Evolutionary conservation across 2,888 invertebrate species (phyloP).

Genomic region (Agriopis marginaria): DNA sequence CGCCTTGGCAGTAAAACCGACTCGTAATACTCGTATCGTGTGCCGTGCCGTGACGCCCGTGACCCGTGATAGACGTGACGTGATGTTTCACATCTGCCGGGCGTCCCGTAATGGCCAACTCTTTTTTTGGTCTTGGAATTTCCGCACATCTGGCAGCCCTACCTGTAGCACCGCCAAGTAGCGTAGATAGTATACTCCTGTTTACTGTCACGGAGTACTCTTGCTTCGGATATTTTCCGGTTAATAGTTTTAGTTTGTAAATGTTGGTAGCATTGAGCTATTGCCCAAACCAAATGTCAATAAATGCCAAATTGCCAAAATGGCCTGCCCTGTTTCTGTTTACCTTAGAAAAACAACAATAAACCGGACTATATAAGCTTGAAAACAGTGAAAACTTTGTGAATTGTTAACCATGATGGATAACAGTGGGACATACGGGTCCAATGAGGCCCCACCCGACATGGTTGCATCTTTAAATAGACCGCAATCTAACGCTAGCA

Average conservation of each 20-base stretch:
- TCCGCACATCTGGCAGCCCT: no score
- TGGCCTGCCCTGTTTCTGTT: slow-evolving; percentile 29
- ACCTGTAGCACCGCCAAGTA: no score
- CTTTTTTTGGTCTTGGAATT: no score
- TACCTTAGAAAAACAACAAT: slow-evolving; percentile 21
- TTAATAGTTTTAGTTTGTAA: not conserved
- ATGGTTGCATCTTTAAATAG: slow-evolving; percentile 67
- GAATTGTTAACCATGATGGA: slow-evolving; percentile 68
- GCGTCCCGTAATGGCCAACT: no score
- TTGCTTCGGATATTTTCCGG: not conserved
- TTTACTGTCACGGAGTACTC: no score
- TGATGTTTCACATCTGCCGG: no score
- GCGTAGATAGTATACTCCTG: no score
- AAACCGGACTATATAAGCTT: slow-evolving; percentile 43
- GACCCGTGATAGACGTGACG: no score
- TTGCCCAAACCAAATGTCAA: not conserved
- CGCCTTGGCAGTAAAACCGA: no score
- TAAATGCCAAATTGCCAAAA: slow-evolving; percentile 21
- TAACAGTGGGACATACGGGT: slow-evolving; percentile 73
- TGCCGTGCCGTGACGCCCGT: no score
- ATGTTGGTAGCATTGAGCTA: not conserved
- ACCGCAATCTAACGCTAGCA: slow-evolving; percentile 60
- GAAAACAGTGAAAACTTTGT: slow-evolving; percentile 43
- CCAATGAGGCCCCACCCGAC: slow-evolving; percentile 69
- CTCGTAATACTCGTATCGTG: no score